Base-by-base conservation (phyloP, 1,140 invertebrate species). In the Philopotamus ludificatus region DNA sequence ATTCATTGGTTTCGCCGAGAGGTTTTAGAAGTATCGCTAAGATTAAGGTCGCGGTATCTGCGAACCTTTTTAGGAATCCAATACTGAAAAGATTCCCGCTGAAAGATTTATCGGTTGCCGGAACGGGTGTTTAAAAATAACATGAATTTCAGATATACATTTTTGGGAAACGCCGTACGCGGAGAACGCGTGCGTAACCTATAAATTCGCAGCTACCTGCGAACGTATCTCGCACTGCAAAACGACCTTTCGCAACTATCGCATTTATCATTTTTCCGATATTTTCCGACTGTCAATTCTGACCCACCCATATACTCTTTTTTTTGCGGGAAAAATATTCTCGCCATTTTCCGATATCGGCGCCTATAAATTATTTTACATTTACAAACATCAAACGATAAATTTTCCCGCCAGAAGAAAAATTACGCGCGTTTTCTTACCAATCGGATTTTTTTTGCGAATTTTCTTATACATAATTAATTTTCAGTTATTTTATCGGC, bases 191-290 rank as follows among this genome's bases (percentile, higher is more conserved):
- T n/a, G n/a, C n/a, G n/a, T n/a, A n/a, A n/a, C n/a, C n/a, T n/a
- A n/a, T n/a, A n/a, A n/a, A n/a, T n/a, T n/a, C n/a, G n/a, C n/a
- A 7, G 28, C 28, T 34, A 4, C 12, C 28, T 34, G 12, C 28
- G 12, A 34, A 34, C 28, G 28, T 34, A 34, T 49, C 22, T 49
- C 1, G 3, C 47, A 1, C n/a, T n/a, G n/a, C n/a, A n/a, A n/a
- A 21, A 49, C 22, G 3, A 10, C 47, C 47, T 9, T 18, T 4
- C 15, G 47, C 47, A 21, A 15, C 47, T 49, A 49, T 49, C 47
- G 21, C 47, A 49, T 49, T 49, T 49, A 49, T 49, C 47, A 49
- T 49, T 21, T n/a, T 49, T 21, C 21, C 47, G 47, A 21, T 49
- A 49, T 49, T n/a, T 18, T 18, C 10, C 44, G 47, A 18, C 47